A percentile compares a stretch with the other conserved stretches of the same genome.
Evolutionary conservation across 2,797 vertebrate species (phyloP).

Genomic region (Spea hammondii): DNA sequence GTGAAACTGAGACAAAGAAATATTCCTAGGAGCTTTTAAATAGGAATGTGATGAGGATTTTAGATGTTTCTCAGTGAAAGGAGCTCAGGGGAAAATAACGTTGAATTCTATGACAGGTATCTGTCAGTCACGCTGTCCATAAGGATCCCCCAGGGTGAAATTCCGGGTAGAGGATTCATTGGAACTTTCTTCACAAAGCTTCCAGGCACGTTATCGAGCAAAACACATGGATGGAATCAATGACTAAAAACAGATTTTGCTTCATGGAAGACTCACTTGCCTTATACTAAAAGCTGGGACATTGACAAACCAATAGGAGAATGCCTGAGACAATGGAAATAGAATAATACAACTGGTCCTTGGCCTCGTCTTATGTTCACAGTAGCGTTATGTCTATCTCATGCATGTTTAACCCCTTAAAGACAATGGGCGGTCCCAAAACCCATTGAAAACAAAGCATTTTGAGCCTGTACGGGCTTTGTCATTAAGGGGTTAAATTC

Average conservation of each 20-base stretch:
- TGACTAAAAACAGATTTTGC: constrained; percentile 17
- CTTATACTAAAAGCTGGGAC: background rate
- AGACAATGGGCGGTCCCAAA: too few relatives aligned
- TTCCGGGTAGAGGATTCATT: constrained; percentile 4
- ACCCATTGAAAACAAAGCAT: too few relatives aligned
- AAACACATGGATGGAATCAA: constrained; percentile 23
- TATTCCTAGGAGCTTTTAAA: background rate
- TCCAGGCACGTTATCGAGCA: constrained; percentile 11
- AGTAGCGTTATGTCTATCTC: too few relatives aligned
- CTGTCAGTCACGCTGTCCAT: constrained; percentile 1
- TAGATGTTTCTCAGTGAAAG: background rate
- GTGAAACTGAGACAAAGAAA: background rate
- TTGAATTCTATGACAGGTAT: background rate
- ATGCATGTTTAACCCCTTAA: too few relatives aligned
- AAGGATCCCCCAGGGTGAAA: constrained; percentile 7
- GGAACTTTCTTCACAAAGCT: background rate
- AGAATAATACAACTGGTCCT: too few relatives aligned
- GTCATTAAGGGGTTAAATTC: too few relatives aligned
- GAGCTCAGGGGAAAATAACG: background rate
- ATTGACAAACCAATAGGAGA: background rate
- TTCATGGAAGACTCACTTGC: constrained; percentile 1
- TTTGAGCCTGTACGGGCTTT: too few relatives aligned
- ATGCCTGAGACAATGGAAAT: too few relatives aligned
- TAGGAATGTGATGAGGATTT: background rate
- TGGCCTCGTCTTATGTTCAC: too few relatives aligned